A percentile compares a stretch with the other conserved stretches of the same genome.
These are phyloP conservation scores for Labrus mixtus DNA, from an alignment of 2,113 vertebrate genomes.

Conservation along the genomic window DNA sequence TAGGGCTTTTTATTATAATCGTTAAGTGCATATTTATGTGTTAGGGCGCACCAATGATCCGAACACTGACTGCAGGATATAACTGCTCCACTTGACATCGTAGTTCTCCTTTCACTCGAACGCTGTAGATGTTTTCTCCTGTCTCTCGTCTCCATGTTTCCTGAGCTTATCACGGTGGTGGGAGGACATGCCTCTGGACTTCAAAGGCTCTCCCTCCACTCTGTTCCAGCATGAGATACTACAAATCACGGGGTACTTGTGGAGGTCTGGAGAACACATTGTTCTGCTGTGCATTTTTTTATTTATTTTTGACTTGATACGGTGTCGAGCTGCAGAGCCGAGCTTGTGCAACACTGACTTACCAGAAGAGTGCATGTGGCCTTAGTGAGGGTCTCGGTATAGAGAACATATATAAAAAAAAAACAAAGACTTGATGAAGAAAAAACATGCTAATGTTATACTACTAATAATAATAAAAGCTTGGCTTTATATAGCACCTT, in stretches of 20 bases:
- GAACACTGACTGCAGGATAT: not conserved
- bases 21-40: not conserved
- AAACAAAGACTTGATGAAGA: no score
- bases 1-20: no score
- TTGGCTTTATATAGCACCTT: no score
- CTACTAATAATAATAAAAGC: no score
- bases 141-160: not conserved
- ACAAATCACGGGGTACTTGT: slow-evolving; percentile 26
- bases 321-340: slow-evolving; percentile 2
- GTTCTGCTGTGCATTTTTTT: slow-evolving; percentile 21
- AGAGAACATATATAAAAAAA: no score
- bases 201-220: slow-evolving; percentile 27
- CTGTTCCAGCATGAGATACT: not conserved
- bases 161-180: not conserved
- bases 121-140: not conserved
- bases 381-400: no score
- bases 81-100: not conserved
- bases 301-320: not conserved
- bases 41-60: no score
- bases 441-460: no score
- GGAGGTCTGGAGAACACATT: slow-evolving; percentile 29
- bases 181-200: slow-evolving; percentile 15
- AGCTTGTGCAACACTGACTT: slow-evolving; percentile 1
- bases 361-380: not conserved
- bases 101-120: not conserved